Base-by-base conservation (phyloP, 1,140 invertebrate genomes). In the Ostrea edulis region DNA sequence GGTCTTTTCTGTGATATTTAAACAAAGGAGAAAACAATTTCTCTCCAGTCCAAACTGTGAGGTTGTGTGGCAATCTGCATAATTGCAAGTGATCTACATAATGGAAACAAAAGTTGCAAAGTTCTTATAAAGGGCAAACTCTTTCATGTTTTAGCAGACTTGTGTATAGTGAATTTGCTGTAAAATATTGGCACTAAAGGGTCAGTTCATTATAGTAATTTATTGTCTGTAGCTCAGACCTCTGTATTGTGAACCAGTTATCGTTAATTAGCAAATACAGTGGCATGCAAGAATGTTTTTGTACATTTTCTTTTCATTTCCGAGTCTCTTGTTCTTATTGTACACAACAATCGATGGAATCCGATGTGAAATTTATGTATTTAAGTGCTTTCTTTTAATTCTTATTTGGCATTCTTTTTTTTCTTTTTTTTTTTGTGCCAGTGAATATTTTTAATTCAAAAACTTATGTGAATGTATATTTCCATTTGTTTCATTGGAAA, bases 361-460 rank as follows among this genome's bases (percentile, higher is more conserved):
- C 35, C 17, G 25, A 77, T 77, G 25, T 77, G 25, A 77, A 77
- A 77, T 77, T 77, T 77, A 77, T 77, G 35, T 77, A 25, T 77
- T 14, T 29, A 77, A 77, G 29, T 77, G 68, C 68, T 77, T 77
- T 77, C 68, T 77, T 77, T 77, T 77, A 77, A 77, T 29, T 77
- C 55, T 77, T 29, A 25, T 77, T 77, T 77, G 68, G 68, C 25
- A 77, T 77, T 14, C 22, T 62, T 14, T 44, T 44, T 44, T 44
- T 44, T 44, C 5, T 44, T 5, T 44, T 44, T 77, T 77, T 77
- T 35, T 14, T 11, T 77, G 68, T 77, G 68, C 68, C 22, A 77
- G 68, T 77, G 68, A 77, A 11, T 77, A 29, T 77, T 29, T 77
- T 77, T 29, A 25, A 29, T 77, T 35, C 8, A 25, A 77, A 77